Conservation (phyloP, 1,140 invertebrate genomes). For the Sarcophaga peregrina region DNA sequence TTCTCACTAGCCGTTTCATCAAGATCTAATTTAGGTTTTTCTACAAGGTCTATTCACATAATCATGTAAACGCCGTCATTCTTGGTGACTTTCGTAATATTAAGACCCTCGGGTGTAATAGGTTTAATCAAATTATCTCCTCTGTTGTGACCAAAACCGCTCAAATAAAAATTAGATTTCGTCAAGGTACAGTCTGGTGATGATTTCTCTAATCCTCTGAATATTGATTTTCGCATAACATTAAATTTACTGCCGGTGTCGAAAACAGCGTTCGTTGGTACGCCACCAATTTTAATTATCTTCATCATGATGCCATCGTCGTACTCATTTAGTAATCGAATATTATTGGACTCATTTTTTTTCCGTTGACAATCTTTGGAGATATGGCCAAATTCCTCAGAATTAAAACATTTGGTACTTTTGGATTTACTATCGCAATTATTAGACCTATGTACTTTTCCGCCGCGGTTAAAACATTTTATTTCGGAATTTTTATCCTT, state of each 20-base stretch:
- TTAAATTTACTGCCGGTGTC: too few relatives aligned
- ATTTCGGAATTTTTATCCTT: conserved; percentile 20
- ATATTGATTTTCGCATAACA: too few relatives aligned
- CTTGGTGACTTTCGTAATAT: conserved; percentile 6
- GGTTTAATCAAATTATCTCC: conserved; percentile 15
- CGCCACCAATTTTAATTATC: not conserved
- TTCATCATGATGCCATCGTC: conserved; percentile 21
- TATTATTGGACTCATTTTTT: not conserved
- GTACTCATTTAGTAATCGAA: not conserved
- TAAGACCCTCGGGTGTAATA: not conserved
- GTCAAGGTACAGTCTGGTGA: not conserved
- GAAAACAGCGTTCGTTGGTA: not conserved
- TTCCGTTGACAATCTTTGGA: conserved; percentile 1
- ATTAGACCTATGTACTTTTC: conserved; percentile 29
- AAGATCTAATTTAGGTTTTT: conserved; percentile 14
- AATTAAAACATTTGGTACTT: conserved; percentile 38
- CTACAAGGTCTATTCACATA: conserved; percentile 12
- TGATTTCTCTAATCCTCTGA: not conserved
- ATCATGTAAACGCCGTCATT: conserved; percentile 44
- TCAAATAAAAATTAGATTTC: not conserved
- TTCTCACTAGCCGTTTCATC: conserved; percentile 14
- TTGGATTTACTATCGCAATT: conserved; percentile 22
- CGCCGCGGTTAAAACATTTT: conserved; percentile 38
- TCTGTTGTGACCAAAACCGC: conserved; percentile 20
- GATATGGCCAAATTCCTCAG: conserved; percentile 29